Conservation (phyloP, 1,140 invertebrate genomes). For the Muscidifurax raptorellus region DNA sequence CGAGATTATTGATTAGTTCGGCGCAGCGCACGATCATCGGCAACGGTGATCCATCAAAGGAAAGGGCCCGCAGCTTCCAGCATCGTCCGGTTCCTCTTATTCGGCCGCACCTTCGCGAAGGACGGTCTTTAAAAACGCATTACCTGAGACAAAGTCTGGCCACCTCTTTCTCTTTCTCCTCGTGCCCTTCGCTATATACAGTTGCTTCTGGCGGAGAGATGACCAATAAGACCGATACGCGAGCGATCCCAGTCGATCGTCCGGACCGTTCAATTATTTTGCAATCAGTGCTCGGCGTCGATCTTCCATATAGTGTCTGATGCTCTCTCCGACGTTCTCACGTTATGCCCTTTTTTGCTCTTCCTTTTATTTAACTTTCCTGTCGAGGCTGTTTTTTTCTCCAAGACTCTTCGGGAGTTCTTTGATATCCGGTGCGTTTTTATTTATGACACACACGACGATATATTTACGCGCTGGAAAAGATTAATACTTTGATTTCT, state of each 20-base stretch:
- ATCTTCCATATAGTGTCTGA: background rate
- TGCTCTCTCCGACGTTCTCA: background rate
- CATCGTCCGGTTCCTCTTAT: conserved; percentile 33
- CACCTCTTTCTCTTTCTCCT: conserved; percentile 9
- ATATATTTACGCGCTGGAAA: background rate
- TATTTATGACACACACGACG: background rate
- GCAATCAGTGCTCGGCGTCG: conserved; percentile 62
- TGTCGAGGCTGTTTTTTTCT: background rate
- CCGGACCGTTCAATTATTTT: conserved; percentile 70
- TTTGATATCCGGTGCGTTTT: background rate
- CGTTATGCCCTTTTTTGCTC: background rate
- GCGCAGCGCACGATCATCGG: conserved; percentile 63
- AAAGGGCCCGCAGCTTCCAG: conserved; percentile 46
- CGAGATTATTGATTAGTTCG: conserved; percentile 72
- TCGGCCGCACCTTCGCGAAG: conserved; percentile 47
- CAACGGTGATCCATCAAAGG: conserved; percentile 68
- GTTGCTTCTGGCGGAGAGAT: conserved; percentile 23
- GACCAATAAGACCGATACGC: conserved; percentile 68
- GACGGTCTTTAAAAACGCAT: conserved; percentile 73
- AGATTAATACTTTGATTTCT: background rate
- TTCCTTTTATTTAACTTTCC: background rate
- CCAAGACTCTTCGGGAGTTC: background rate
- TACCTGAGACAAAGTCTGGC: conserved; percentile 59
- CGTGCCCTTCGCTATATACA: conserved; percentile 7
- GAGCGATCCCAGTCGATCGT: conserved; percentile 65